phyloP scores from a whole-genome alignment of 2,113 vertebrate genomes.

The Bothrops jararaca region DNA sequence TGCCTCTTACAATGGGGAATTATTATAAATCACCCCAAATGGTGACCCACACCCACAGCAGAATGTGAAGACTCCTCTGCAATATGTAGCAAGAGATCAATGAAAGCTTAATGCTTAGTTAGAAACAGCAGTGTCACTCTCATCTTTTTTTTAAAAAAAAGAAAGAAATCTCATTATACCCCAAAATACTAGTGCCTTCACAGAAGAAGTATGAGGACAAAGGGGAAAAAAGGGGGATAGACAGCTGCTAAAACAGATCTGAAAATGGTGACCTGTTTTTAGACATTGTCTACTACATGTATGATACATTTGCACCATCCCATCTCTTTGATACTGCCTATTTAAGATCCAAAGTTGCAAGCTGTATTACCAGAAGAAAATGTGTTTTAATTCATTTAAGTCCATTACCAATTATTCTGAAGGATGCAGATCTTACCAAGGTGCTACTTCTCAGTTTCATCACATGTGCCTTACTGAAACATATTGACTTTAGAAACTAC shows the following conservation, averaged over 20 bases:
- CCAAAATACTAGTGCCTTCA: not conserved
- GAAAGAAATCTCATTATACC: not conserved
- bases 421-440: not conserved
- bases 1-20: conserved; percentile 43
- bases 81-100: conserved; percentile 42
- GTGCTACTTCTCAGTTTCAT: not conserved
- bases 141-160: not conserved
- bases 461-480: not conserved
- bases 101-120: not conserved
- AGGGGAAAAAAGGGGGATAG: not conserved
- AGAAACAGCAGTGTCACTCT: conserved; percentile 25
- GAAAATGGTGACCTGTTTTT: not conserved
- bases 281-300: not conserved
- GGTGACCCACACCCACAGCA: conserved; percentile 44
- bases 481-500: not conserved
- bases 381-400: not conserved
- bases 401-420: not conserved
- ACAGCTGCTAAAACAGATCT: not conserved
- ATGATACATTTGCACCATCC: not conserved
- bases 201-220: not conserved
- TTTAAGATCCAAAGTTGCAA: not conserved
- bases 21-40: conserved; percentile 46
- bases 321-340: not conserved
- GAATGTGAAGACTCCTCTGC: not conserved
- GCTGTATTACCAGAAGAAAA: not conserved